These are phyloP conservation scores for Lycodopsis pacificus DNA, from an alignment of 2,797 vertebrate genomes.

Conservation along the genomic window DNA sequence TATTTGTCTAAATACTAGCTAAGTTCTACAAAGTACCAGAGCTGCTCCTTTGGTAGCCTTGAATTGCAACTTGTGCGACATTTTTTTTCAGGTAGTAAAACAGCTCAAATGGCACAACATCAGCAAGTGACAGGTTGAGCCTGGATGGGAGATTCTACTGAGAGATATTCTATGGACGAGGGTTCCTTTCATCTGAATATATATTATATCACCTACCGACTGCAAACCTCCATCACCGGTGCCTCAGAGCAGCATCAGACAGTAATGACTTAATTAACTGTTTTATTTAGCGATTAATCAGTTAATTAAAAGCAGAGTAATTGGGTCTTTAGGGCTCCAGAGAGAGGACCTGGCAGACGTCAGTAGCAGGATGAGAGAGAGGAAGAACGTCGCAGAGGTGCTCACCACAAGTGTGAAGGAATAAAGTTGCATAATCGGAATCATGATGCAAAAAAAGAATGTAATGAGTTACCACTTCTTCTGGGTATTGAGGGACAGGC, in stretches of 20 bases:
- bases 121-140: background rate
- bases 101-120: background rate
- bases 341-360: conserved; percentile 49
- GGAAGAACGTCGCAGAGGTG: background rate
- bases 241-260: conserved; percentile 34
- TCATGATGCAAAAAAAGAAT: background rate
- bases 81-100: background rate
- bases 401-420: background rate
- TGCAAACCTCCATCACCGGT: conserved; percentile 40
- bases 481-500: background rate
- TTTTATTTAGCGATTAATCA: conserved; percentile 75
- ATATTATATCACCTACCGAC: conserved; percentile 20
- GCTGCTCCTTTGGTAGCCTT: background rate
- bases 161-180: background rate
- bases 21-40: background rate
- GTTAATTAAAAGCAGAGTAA: conserved; percentile 72
- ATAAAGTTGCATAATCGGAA: background rate
- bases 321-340: conserved; percentile 46
- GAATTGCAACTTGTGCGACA: background rate
- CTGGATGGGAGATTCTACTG: conserved; percentile 1
- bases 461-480: background rate
- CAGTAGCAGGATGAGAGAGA: conserved; percentile 7
- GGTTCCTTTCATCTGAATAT: conserved; percentile 21
- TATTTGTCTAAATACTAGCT: background rate
- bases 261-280: conserved; percentile 72